Percentiles rank a stretch among this genome's conserved stretches.
Conservation (phyloP, 2,888 invertebrate genomes). For the Bedellia somnulentella region DNA sequence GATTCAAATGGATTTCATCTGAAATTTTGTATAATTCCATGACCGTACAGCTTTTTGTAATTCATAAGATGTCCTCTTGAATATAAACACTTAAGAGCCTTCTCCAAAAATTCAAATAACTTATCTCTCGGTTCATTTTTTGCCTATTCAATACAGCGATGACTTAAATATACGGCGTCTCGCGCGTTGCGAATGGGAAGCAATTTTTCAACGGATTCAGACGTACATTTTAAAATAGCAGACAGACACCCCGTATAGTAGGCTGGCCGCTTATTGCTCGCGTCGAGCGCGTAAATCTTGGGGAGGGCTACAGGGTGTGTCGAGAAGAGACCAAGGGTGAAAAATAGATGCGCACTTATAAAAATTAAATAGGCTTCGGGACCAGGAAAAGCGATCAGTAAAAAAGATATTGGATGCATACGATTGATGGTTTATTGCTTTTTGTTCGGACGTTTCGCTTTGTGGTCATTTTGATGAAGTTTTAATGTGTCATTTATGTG, state of each 20-base stretch:
- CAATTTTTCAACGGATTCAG: slow-evolving; percentile 51
- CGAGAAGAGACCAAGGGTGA: slow-evolving; percentile 24
- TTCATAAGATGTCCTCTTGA: slow-evolving; percentile 4
- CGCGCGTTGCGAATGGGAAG: slow-evolving; percentile 29
- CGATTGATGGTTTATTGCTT: slow-evolving; percentile 13
- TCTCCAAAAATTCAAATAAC: slow-evolving; percentile 23
- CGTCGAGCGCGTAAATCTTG: slow-evolving; percentile 47
- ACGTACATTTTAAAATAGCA: slow-evolving; percentile 51
- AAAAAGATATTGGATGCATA: slow-evolving; percentile 15
- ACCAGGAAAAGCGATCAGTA: slow-evolving; percentile 13
- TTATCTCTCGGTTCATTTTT: slow-evolving; percentile 31
- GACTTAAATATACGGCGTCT: slow-evolving; percentile 37
- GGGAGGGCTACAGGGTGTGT: slow-evolving; percentile 23
- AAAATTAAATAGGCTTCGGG: slow-evolving; percentile 34
- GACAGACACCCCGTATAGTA: slow-evolving; percentile 33
- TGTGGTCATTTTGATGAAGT: no score
- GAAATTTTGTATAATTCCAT: no score
- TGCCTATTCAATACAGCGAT: slow-evolving; percentile 32
- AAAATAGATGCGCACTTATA: slow-evolving; percentile 48
- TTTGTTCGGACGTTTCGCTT: slow-evolving; percentile 1
- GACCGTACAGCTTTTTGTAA: slow-evolving; percentile 6
- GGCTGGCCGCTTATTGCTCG: slow-evolving; percentile 39
- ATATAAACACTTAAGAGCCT: slow-evolving; percentile 21
- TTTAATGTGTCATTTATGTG: no score
- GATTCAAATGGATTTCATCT: no score